Base-by-base conservation (phyloP, 2,113 vertebrate genomes). In the Cettia cetti region DNA sequence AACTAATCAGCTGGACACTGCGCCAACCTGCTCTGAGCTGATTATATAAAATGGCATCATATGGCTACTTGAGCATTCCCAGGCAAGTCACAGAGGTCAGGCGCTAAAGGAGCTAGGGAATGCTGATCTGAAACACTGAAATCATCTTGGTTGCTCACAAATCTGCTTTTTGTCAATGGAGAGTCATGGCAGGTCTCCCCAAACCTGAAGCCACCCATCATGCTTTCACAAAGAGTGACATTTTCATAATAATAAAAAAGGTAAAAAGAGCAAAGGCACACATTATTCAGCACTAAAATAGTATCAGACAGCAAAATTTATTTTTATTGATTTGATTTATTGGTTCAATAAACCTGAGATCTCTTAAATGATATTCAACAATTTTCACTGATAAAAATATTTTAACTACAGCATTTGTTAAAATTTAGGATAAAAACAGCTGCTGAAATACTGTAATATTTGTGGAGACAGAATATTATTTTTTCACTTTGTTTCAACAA, bases 1-100 rank as follows among this genome's bases (percentile, higher is more conserved):
- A 69, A 95, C 94, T 82, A 86, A 96, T 90, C 69, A 95, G 61
- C 71, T 91, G 88, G 94, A 76, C 75, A 53, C 47, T 56, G 33
- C 26, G n/a, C 40, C 59, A 97, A 37, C 71, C 42, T 95, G 61
- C 82, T 95, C 64, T 56, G 44, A 90, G 56, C 27, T 69, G 63
- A 91, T 92, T 78, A 82, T 61, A 27, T 59, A 77, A 88, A 87
- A 70, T 50, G 33, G 39, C 72, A 91, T 63, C 86, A 92, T 87
- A 79, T 94, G 94, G 81, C 37, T 71, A 31, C 37, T n/a, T 39
- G 24, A 80, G 66, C 42, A 47, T 86, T 82, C 61, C 61, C 50
- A 47, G 69, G 61, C 26, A 26, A 17, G 50, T 42, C 20, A 5
- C 40, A 81, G 75, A 88, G 80, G 39, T 82, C 68, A 76, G 59